These are phyloP conservation scores for Tringa solitaria DNA, from an alignment of 2,113 vertebrate species.

Conservation along the genomic window DNA sequence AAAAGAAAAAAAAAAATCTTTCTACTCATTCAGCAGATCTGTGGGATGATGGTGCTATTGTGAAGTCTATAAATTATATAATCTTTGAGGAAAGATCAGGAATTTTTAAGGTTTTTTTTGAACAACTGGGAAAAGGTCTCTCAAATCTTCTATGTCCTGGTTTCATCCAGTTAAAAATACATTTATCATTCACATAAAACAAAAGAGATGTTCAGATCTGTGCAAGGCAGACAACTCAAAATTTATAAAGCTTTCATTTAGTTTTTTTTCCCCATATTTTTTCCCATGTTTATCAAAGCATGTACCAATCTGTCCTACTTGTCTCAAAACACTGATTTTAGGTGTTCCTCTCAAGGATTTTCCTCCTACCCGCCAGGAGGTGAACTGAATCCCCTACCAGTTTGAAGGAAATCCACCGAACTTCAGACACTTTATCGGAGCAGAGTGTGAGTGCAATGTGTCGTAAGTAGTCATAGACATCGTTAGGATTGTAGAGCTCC, in stretches of 20 bases:
- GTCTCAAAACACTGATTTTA: neutral
- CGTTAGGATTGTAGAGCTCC: conserved; percentile 73
- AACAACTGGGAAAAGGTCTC: neutral
- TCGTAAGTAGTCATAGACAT: conserved; percentile 71
- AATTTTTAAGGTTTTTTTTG: neutral
- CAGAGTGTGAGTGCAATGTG: conserved; percentile 75
- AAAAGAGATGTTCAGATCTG: neutral
- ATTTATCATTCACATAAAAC: neutral
- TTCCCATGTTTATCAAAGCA: neutral
- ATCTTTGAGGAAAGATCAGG: neutral
- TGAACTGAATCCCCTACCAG: conserved; percentile 67
- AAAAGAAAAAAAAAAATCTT: neutral
- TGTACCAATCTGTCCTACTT: neutral
- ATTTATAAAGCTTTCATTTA: neutral
- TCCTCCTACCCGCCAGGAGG: neutral
- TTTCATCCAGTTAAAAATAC: neutral
- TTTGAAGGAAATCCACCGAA: conserved; percentile 78
- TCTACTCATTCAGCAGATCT: neutral
- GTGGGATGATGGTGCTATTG: neutral
- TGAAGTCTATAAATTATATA: neutral
- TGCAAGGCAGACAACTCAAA: neutral
- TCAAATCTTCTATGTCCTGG: neutral
- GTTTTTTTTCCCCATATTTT: neutral
- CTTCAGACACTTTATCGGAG: conserved; percentile 77
- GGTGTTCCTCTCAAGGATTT: neutral